Evolutionary conservation across 2,113 vertebrate genomes (phyloP), one percentile per base, ranked within the genome.

Genomic region (Psittacula cyanocephala): DNA sequence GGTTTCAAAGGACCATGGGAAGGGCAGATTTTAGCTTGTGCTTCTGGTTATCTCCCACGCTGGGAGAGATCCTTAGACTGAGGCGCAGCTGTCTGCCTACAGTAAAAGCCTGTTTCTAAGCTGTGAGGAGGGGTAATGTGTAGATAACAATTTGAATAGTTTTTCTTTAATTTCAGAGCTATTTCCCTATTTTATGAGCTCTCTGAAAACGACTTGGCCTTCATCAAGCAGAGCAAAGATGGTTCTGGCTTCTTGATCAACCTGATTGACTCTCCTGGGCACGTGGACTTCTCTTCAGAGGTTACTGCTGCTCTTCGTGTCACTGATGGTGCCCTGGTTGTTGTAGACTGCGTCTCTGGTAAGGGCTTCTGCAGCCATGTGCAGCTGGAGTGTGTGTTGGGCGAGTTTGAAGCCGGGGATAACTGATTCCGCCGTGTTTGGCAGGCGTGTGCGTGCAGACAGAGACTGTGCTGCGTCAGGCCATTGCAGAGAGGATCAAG

Each of bases 321-420:
- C 93, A 99, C 99, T 3, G 99, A 99, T 0, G 99, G 99, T 29
- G 99, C 99, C 64, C 97, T 99, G 90, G 99, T 99, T 12, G 99
- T 99, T 0, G 99, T 99, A 28, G 99, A 99, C 93, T 99, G 99
- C 0, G 99, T 99, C 17, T 99, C 99, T 28, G 99, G 99, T 99
- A 96, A 98, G 98, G 2, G n/a, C 52, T 57, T 5, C 14, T 14
- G 49, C 39, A 37, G 22, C 23, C 7, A 0, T 4, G 3, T 1
- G 7, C 7, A 4, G 9, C 12, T 20, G 85, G 11, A 25, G 10
- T 0, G 0, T 2, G 29, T 13, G 17, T 9, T 4, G 41, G 33
- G 29, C 0, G 4, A 9, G 2, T 60, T 10, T 17, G 50, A 35
- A 57, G 63, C 6, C 0, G 1, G 15, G 31, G 33, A 20, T 79